Evolutionary conservation across 1,140 invertebrate species (phyloP), one percentile per base, ranked within the genome.

Genomic region (Chrysopa pallens): DNA sequence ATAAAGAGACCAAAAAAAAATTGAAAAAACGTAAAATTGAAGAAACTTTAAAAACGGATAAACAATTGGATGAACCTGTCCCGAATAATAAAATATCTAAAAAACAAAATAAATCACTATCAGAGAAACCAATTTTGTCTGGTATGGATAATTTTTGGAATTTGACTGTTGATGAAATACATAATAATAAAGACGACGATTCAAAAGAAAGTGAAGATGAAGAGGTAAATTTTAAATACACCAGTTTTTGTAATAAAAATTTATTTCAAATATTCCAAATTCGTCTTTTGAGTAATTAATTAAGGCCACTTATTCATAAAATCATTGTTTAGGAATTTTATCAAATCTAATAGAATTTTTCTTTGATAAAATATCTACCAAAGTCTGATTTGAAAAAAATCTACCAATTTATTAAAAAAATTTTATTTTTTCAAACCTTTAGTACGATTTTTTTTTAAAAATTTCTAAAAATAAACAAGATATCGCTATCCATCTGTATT

Each of bases 141-240:
- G 63, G 63, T 40, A 58, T 54, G 8, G 57, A 63, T 35, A 60
- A 63, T n/a, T 68, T 68, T 48, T 68, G 64, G 61, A 48, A 57
- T 4, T 42, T 46, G 8, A 49, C 49, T 29, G 35, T 45, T 6
- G 49, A 54, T 13, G 43, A 17, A 28, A 29, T 40, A 13, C 9
- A n/a, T 11, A 36, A 43, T 38, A n/a, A 11, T 17, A 23, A 42
- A 42, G 29, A 38, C 28, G 12, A 38, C 13, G 12, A 29, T 13
- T 9, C 33, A 31, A 13, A 41, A 17, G 15, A 27, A 44, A 28
- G 11, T 1, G 44, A 47, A 9, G 42, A 44, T 29, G 37, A n/a
- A 11, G 35, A 42, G 42, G 42, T 48, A 45, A 39, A 29, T 13
- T 39, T 33, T n/a, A 8, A 39, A 38, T 43, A 8, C 13, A 14